Base-by-base conservation (phyloP, 2,888 invertebrate genomes). In the Perizoma affinitatum region DNA sequence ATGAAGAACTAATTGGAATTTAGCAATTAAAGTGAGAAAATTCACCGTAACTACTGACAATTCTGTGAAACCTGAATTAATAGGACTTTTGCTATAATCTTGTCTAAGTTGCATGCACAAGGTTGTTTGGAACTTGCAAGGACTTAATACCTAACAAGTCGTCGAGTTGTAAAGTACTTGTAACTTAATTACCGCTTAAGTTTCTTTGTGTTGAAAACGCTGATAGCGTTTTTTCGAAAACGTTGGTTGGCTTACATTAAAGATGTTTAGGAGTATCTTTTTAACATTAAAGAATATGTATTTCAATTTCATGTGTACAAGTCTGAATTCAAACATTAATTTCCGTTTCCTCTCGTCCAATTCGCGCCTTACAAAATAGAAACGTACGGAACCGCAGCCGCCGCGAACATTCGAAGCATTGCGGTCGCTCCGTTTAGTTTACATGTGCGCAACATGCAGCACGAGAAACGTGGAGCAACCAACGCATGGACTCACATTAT, bases 351-450 rank as follows among this genome's bases (percentile, higher is more conserved):
- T 46, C 54, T 40, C 53, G 53, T 61, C 52, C 45, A 53, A 55
- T 63, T 52, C 58, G 48, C 63, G 60, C 61, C 58, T 65, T 65
- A 61, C 65, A 63, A 61, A 64, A 64, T 54, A 58, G 56, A 58
- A 64, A 56, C 44, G 47, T 54, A 57, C 40, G 46, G 34, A 38
- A 55, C 61, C 65, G 9, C 54, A 42, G 48, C 35, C 38, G 54
- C 56, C 58, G 47, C 61, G 61, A 61, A 56, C 47, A 58, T 61
- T 65, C 58, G 53, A 50, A 53, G 49, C 61, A 36, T 53, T 65
- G 61, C 56, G 61, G 61, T 59, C 50, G 53, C 42, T n/a, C 22
- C 49, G 65, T 61, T 58, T 55, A 53, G 65, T 65, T 65, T 58
- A 56, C 56, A 63, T 51, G 52, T 50, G 53, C 48, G 63, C 43